Evolutionary conservation across 2,888 invertebrate species (phyloP), one percentile per base, ranked within the genome.

Genomic region (Esperia sulphurella): DNA sequence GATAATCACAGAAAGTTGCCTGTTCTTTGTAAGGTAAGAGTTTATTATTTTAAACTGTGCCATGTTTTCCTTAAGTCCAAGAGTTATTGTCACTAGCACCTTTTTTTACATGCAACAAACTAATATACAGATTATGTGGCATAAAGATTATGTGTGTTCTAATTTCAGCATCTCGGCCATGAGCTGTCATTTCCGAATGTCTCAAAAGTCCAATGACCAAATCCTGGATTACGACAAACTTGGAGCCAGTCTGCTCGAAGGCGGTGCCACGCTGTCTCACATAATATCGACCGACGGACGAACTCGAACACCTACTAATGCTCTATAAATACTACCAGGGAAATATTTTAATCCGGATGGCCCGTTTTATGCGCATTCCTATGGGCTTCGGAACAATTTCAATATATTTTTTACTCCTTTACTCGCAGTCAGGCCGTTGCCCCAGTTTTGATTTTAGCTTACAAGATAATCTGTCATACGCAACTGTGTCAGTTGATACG

Each of bases 221-320:
- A 79, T 78, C 78, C 83, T 73, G 81, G 81, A 79, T 80, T 75
- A 76, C 76, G 71, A 77, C 77, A 72, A 76, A 72, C 66, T 75
- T 74, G 75, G 73, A 69, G 74, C 72, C 71, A 69, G 80, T 79
- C 81, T 82, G 79, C 73, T 76, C 71, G 71, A 69, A 79, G 79
- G 75, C 79, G 88, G 88, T 87, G 87, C 89, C 89, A 88, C 83
- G 87, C 88, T 76, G 88, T 88, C 89, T 88, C 85, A 83, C 81
- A 80, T 74, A 74, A 21, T 70, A 79, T 75, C 76, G 79, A 78
- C 70, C 80, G 69, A 71, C 79, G 79, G 73, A 79, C 80, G 69
- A 65, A 79, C 80, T 80, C 84, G 74, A 82, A 86, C 85, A 83
- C 83, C 81, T 79, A 79, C 82, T 71, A 78, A 77, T 74, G 79